These are phyloP conservation scores for Drosophila carrolli DNA, from an alignment of 1,140 invertebrate species.

Conservation along the genomic window DNA sequence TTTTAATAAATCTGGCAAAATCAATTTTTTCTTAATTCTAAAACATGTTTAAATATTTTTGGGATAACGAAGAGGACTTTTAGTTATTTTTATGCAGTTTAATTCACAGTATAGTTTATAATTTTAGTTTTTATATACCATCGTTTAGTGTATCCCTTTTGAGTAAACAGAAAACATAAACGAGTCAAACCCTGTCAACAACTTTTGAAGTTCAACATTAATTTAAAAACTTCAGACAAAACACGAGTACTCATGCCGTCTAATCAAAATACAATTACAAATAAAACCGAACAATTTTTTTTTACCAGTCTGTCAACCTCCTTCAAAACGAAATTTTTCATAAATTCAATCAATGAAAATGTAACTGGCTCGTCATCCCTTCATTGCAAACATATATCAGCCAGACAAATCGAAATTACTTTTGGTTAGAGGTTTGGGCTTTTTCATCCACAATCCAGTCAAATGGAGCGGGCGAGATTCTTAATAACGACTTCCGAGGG, in stretches of 20 bases:
- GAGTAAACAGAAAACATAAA: too few relatives aligned
- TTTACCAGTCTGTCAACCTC: constrained; percentile 12
- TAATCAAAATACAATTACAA: constrained; percentile 4
- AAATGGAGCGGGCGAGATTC: constrained; percentile 41
- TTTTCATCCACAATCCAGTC: constrained; percentile 1
- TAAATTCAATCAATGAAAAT: constrained; percentile 36
- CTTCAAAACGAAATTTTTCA: constrained; percentile 20
- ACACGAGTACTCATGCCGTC: neutral
- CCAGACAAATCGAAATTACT: constrained; percentile 25
- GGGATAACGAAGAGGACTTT: too few relatives aligned
- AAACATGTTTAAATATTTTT: too few relatives aligned
- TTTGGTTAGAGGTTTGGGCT: constrained; percentile 12
- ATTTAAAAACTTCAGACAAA: neutral
- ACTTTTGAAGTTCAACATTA: neutral
- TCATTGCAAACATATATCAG: constrained; percentile 21
- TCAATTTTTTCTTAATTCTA: too few relatives aligned
- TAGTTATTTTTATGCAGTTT: too few relatives aligned
- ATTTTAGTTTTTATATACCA: too few relatives aligned
- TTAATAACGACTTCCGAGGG: constrained; percentile 63
- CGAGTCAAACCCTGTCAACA: neutral
- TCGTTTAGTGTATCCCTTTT: too few relatives aligned
- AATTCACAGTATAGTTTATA: too few relatives aligned
- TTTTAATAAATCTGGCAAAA: too few relatives aligned
- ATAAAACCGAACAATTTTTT: neutral
- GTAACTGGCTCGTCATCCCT: constrained; percentile 22